phyloP scores from a whole-genome alignment of 2,888 invertebrate species.

The Anorthoa munda region DNA sequence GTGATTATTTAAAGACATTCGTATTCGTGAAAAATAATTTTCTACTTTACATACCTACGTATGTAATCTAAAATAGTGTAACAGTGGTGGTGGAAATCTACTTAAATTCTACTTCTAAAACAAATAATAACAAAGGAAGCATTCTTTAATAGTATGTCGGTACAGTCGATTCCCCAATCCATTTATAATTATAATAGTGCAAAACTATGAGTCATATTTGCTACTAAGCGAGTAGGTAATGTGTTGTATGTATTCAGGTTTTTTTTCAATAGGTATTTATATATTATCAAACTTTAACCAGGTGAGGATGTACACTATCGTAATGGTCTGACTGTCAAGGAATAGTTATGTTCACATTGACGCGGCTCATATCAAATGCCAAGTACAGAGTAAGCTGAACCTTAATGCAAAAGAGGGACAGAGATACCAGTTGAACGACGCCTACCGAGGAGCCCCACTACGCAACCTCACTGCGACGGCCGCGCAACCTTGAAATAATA shows the following conservation, averaged over 20 bases:
- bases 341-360: conserved; percentile 83
- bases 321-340: conserved; percentile 80
- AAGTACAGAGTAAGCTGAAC: conserved; percentile 86
- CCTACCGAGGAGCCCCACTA: conserved; percentile 90
- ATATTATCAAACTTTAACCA: conserved; percentile 74
- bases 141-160: conserved; percentile 57
- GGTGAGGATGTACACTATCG: conserved; percentile 76
- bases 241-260: conserved; percentile 74
- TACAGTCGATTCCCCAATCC: conserved; percentile 68
- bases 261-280: conserved; percentile 68
- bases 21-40: conserved; percentile 41
- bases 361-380: conserved; percentile 86
- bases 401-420: conserved; percentile 88
- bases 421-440: conserved; percentile 88
- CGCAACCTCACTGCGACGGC: conserved; percentile 90
- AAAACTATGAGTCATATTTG: conserved; percentile 77
- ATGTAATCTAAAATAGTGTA: conserved; percentile 58
- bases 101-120: conserved; percentile 59
- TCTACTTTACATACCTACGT: conserved; percentile 52
- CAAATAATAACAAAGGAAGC: conserved; percentile 73
- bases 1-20: conserved; percentile 59
- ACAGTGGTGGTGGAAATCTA: conserved; percentile 67
- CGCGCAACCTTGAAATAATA: conserved; percentile 91
- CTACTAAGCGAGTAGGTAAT: conserved; percentile 66
- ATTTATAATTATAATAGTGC: conserved; percentile 69